Conservation (phyloP, 2,888 invertebrate species). For the Sarcophaga rosellei region DNA sequence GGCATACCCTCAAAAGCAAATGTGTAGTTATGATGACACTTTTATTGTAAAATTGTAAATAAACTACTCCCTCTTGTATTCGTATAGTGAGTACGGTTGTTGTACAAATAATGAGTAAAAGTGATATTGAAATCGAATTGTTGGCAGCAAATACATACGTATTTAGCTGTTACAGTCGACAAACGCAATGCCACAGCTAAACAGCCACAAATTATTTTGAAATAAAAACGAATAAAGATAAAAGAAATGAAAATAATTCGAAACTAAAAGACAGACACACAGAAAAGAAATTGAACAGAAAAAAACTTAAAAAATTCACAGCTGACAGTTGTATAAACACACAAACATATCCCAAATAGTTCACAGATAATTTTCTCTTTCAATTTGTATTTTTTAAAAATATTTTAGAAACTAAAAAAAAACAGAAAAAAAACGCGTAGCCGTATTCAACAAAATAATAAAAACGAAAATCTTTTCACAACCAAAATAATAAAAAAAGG, state of each 20-base stretch:
- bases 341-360: conserved; percentile 19
- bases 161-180: conserved; percentile 39
- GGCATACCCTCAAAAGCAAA: too few relatives aligned
- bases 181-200: conserved; percentile 1
- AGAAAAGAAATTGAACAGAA: background rate
- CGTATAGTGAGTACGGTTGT: background rate
- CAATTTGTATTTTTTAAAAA: background rate
- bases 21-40: background rate
- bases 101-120: conserved; percentile 40
- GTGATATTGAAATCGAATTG: conserved; percentile 57
- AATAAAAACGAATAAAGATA: conserved; percentile 14
- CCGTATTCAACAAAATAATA: background rate
- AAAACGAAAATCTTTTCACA: background rate
- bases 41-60: background rate
- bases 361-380: conserved; percentile 54
- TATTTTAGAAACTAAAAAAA: conserved; percentile 12
- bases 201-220: conserved; percentile 29
- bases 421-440: conserved; percentile 4
- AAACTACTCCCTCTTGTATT: background rate
- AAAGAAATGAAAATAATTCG: conserved; percentile 27
- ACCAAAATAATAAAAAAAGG: background rate
- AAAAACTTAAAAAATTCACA: background rate
- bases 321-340: conserved; percentile 23
- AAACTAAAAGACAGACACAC: background rate
- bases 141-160: conserved; percentile 34